Evolutionary conservation across 2,113 vertebrate genomes (phyloP), one percentile per base, ranked within the genome.

Genomic region (Atractosteus spatula): DNA sequence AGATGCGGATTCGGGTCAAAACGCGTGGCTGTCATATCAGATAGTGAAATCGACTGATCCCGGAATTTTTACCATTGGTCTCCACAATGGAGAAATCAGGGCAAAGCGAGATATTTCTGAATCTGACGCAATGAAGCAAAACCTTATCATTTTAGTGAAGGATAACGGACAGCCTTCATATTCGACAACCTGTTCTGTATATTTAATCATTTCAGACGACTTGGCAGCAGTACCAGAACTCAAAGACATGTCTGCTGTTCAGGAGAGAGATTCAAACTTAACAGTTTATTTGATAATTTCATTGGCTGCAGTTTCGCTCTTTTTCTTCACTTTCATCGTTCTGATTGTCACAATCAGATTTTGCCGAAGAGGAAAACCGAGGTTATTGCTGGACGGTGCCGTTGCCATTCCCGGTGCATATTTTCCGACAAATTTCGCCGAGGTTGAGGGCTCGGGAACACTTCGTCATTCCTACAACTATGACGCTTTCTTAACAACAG

Each of bases 111-210:
- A 71, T 29, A 57, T 81, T 69, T 72, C 69, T 66, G 74, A 84
- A 63, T 77, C 71, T 72, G 89, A 90, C 4, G 71, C 68, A 0
- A 84, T 88, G 79, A 91, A 89, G 74, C 91, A 92, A 77, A 93
- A 82, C 62, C 81, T 92, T 0, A 74, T 90, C 56, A 82, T 86
- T 42, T 70, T 69, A 13, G 78, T 82, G 13, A 82, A 65, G 68
- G 74, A 89, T 78, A 29, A 29, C 17, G 17, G 17, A 29, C 17
- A 29, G 17, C 17, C 17, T 29, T 29, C 17, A 29, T 29, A 29
- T 29, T 29, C 17, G 17, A 29, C 17, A 29, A 29, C 17, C 1
- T 29, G 17, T 29, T 29, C 17, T 29, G 17, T 29, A 29, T 29
- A 29, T 29, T 29, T 29, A 29, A 29, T 29, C 17, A 29, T 29